These are phyloP conservation scores for Agapornis canus DNA, from an alignment of 2,797 vertebrate species.

Conservation along the genomic window DNA sequence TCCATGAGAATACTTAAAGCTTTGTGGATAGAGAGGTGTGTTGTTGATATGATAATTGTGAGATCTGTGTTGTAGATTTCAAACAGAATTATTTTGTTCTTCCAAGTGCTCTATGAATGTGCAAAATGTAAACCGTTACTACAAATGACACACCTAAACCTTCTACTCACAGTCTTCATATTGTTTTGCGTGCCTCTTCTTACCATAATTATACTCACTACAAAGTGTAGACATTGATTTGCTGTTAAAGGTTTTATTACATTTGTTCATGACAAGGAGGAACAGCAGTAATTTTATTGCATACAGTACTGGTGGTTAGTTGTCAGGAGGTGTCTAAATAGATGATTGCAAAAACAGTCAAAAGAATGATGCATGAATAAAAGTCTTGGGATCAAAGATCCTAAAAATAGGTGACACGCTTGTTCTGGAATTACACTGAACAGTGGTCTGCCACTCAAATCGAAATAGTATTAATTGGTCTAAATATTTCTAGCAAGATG, in stretches of 20 bases:
- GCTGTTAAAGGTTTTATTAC: background rate
- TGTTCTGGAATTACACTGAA: background rate
- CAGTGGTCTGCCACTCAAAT: background rate
- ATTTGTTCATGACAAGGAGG: background rate
- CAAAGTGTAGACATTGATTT: conserved; percentile 2
- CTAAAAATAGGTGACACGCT: background rate
- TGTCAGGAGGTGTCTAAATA: background rate
- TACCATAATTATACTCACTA: background rate
- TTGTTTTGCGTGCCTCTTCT: background rate
- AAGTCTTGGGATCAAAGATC: background rate
- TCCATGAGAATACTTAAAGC: background rate
- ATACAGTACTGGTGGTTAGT: background rate
- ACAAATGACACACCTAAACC: background rate
- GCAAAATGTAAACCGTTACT: background rate
- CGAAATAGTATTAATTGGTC: background rate
- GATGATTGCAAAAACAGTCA: background rate
- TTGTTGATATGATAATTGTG: background rate
- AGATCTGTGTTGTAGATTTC: background rate
- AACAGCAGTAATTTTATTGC: background rate
- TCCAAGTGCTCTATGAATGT: background rate
- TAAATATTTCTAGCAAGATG: background rate
- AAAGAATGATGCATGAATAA: background rate
- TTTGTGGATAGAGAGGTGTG: background rate
- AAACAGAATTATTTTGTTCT: background rate
- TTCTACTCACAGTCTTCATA: background rate